Evolutionary conservation across 2,888 invertebrate species (phyloP), one percentile per base, ranked within the genome.

Genomic region (Philereme transversata): DNA sequence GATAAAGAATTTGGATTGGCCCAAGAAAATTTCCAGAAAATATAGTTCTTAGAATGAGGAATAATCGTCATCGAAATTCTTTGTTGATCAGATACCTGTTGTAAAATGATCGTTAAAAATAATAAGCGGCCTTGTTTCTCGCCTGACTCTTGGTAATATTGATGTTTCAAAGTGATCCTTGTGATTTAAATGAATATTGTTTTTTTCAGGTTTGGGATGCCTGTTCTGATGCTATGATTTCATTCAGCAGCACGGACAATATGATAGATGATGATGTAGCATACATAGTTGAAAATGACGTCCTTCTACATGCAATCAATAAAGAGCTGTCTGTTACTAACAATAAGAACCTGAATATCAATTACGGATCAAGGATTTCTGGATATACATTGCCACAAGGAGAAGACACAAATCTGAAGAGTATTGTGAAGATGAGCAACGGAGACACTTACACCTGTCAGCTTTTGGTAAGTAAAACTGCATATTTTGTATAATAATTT

Each of bases 241-340:
- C 96, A 63, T 99, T 99, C 82, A 96, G 96, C 73, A 91, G 90
- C 68, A 93, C 96, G 63, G 95, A 96, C 9, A 93, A 96, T 9
- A 93, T 95, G 65, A 88, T 95, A 73, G 90, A 93, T 33, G 94
- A 95, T 49, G 95, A 97, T 80, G 93, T 99, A 2, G 97, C 98
- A 0, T 98, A 96, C 81, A 96, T 99, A 70, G 96, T 99, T 9
- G 99, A 99, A 90, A 99, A 99, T 90, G 97, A 98, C 88, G 93
- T 98, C 5, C 93, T 99, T 49, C 86, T 97, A 4, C 94, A 96
- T 75, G 95, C 97, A 0, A 94, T 97, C 8, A 95, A 94, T 72
- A 93, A 90, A 62, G 94, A 95, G 77, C 80, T 97, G 4, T 67
- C 61, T 6, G 74, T 75, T 0, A 67, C 87, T 0, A 79, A 93